Evolutionary conservation across 2,888 invertebrate species (phyloP), one percentile per base, ranked within the genome.

Genomic region (Troides helena): DNA sequence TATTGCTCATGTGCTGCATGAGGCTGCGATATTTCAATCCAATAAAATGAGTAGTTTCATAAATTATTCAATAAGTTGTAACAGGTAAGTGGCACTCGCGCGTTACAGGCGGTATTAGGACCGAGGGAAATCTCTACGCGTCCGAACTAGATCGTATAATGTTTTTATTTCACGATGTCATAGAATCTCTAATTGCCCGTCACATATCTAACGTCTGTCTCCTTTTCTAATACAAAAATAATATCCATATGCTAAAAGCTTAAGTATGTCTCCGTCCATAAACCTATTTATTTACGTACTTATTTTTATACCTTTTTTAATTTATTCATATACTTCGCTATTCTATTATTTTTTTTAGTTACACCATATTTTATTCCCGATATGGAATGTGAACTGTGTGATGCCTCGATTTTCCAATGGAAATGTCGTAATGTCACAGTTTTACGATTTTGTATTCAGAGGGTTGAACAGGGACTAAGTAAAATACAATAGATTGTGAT

Each of bases 61-160:
- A 89, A 91, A 92, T 90, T 88, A 91, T 92, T 90, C 89, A 91
- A 83, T 82, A 84, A 85, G 86, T 84, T 87, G 89, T 90, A 89
- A 89, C 90, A 85, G 87, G 89, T 91, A 92, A 92, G 90, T 89
- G 90, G 88, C 84, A 86, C 84, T 89, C 83, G 77, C 83, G 80
- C 81, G 85, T 90, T 89, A 91, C 84, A 88, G 85, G 79, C 89
- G 86, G 83, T 82, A 72, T 17, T 87, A 86, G 88, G 84, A 76
- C 72, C 69, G 74, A 78, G 76, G 78, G 80, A 81, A 81, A 85
- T 82, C 80, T 75, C 79, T 80, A 80, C 80, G 83, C 80, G 5
- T 46, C 71, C 70, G 74, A 72, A 69, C 61, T 80, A 80, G 81
- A 88, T 87, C 86, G 85, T 84, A 77, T 77, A 81, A 80, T 81